Evolutionary conservation across 2,888 invertebrate species (phyloP).

Genomic region (Aphodius granarius): DNA sequence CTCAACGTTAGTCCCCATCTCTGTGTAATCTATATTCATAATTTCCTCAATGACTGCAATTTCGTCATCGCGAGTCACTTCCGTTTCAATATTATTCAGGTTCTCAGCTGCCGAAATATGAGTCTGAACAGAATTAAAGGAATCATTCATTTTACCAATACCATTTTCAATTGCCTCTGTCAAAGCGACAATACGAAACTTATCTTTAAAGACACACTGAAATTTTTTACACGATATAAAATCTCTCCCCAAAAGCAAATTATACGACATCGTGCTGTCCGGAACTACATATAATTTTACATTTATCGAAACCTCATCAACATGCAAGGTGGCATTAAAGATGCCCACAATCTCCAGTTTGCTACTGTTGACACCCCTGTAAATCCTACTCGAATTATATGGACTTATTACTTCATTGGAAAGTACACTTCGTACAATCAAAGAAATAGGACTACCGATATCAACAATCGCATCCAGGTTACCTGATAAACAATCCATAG

Average conservation of each 20-base stretch:
- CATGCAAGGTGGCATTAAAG: constrained; percentile 18
- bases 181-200: background rate
- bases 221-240: constrained; percentile 8
- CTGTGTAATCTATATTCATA: background rate
- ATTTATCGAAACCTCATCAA: background rate
- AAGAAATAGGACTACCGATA: constrained; percentile 14
- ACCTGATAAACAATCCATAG: constrained; percentile 2
- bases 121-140: background rate
- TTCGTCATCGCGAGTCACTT: background rate
- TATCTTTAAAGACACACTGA: background rate
- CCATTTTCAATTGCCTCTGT: background rate
- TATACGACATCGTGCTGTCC: constrained; percentile 19
- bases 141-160: background rate
- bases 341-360: background rate
- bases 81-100: background rate
- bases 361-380: constrained; percentile 1
- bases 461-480: constrained; percentile 10
- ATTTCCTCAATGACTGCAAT: background rate
- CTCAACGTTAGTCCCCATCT: background rate
- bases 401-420: background rate
- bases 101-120: background rate
- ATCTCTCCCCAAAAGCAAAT: constrained; percentile 24
- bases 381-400: background rate
- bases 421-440: background rate
- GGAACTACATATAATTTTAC: constrained; percentile 27